Percentiles rank a stretch among this genome's conserved stretches.
Evolutionary conservation across 92 coral and sea anemone genomes (phyloP).

Genomic region (Porites lobata): DNA sequence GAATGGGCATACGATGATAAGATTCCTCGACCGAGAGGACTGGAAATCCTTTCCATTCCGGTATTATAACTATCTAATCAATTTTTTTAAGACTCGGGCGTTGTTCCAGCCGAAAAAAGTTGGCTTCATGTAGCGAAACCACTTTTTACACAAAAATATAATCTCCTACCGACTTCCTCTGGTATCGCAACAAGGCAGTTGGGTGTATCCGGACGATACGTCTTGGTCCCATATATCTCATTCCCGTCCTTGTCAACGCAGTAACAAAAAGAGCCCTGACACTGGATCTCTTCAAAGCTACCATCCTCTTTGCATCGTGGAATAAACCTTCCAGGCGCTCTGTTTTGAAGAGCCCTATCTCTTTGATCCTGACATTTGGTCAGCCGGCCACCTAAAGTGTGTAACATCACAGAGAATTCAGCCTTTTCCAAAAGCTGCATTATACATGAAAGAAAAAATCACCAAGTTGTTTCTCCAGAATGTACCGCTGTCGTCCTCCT

Average conservation of each 20-base stretch:
- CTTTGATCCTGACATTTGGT: constrained; percentile 86
- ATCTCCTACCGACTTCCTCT: constrained; percentile 39
- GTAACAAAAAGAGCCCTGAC: constrained; percentile 87
- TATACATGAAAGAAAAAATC: no score
- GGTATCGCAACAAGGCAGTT: constrained; percentile 68
- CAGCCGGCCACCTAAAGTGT: constrained; percentile 54
- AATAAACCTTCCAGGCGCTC: constrained; percentile 74
- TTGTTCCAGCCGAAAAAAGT: no score
- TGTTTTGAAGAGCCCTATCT: constrained; percentile 62
- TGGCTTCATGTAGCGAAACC: background rate
- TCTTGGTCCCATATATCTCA: constrained; percentile 86
- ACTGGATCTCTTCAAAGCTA: constrained; percentile 83
- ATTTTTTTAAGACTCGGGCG: no score
- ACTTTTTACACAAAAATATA: background rate
- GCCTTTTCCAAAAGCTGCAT: no score
- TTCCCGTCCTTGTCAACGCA: constrained; percentile 88
- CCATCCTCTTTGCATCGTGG: constrained; percentile 91
- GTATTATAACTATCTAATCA: no score
- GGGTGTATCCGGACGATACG: constrained; percentile 72
- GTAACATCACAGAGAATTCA: background rate
- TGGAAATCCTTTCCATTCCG: no score
- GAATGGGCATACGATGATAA: no score
- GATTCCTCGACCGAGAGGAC: no score
- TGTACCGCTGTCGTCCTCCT: no score
- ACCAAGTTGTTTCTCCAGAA: no score